Evolutionary conservation across 2,113 vertebrate species (phyloP).

Genomic region (Gymnorhina tibicen): DNA sequence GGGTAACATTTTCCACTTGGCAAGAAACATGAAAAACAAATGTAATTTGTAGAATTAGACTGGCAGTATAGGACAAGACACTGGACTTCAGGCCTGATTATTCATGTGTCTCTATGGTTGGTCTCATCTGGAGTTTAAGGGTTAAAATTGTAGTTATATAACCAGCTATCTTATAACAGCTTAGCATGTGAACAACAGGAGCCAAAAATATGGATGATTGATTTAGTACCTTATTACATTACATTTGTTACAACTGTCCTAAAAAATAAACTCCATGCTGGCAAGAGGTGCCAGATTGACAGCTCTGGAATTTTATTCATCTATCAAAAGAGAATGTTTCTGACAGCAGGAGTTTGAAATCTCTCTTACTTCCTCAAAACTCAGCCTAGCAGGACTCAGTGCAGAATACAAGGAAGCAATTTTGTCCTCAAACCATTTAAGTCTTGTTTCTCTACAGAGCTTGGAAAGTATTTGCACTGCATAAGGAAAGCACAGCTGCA

Average conservation of each 20-base stretch:
- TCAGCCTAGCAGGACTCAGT: neutral
- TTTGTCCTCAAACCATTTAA: neutral
- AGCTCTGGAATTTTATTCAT: neutral
- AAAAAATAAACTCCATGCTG: neutral
- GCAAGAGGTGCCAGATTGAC: neutral
- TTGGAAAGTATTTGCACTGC: neutral
- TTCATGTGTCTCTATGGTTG: neutral
- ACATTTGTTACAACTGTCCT: neutral
- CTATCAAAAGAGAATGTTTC: neutral
- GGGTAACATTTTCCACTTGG: neutral
- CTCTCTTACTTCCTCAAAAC: neutral
- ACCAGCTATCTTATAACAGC: neutral
- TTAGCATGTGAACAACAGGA: neutral
- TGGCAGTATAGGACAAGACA: neutral
- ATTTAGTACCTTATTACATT: slow-evolving; percentile 28
- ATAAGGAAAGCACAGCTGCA: neutral
- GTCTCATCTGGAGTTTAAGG: neutral
- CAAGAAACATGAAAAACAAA: neutral
- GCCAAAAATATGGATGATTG: slow-evolving; percentile 9
- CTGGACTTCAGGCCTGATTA: neutral
- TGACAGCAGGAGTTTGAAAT: neutral
- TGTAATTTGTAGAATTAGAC: neutral
- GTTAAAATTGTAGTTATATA: slow-evolving; percentile 13
- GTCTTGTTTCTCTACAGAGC: neutral
- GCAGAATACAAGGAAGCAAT: neutral